A percentile compares a stretch with the other conserved stretches of the same genome.
Evolutionary conservation across 2,888 invertebrate genomes (phyloP).

Genomic region (Troides aeacus): DNA sequence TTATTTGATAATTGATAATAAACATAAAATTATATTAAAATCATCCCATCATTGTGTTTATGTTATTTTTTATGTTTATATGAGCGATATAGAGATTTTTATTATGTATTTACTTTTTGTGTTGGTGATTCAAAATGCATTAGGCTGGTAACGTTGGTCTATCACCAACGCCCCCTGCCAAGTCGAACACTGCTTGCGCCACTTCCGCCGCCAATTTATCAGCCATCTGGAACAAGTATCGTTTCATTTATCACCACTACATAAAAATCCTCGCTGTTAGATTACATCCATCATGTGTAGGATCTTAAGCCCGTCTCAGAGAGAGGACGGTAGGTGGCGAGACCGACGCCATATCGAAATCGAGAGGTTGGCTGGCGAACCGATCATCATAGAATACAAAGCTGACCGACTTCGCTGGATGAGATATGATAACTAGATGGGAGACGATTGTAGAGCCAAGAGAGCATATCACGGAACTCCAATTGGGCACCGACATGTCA

Average conservation of each 20-base stretch:
- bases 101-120: background rate
- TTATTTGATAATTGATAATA: background rate
- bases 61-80: background rate
- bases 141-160: constrained; percentile 71
- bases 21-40: background rate
- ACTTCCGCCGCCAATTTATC: constrained; percentile 88
- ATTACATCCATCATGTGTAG: too few relatives aligned
- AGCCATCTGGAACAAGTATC: constrained; percentile 72
- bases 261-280: background rate
- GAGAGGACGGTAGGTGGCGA: too few relatives aligned
- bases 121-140: constrained; percentile 5
- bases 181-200: constrained; percentile 85
- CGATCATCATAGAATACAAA: too few relatives aligned
- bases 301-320: too few relatives aligned
- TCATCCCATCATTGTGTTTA: background rate
- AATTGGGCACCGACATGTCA: too few relatives aligned
- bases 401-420: too few relatives aligned
- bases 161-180: constrained; percentile 89
- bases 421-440: too few relatives aligned
- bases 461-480: too few relatives aligned
- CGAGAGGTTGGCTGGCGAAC: too few relatives aligned
- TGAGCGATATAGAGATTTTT: background rate
- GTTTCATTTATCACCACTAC: background rate
- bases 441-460: too few relatives aligned
- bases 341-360: too few relatives aligned